Conservation (phyloP, 2,113 vertebrate species). For the Irena cyanogastra region DNA sequence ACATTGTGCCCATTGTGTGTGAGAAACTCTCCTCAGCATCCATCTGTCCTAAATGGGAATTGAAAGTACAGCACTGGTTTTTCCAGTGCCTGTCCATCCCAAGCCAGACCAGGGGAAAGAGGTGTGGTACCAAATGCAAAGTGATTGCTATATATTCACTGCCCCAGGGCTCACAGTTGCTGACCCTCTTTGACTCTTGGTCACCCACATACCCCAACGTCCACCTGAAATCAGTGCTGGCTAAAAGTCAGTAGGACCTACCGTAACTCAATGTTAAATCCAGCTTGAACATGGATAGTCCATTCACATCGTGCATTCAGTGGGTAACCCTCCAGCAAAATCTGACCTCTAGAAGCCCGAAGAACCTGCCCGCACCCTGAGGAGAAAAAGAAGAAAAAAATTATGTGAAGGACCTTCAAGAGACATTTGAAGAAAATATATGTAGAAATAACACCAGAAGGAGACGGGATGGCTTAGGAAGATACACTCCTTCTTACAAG, state of each 20-base stretch:
- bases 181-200: background rate
- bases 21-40: background rate
- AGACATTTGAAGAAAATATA: background rate
- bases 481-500: background rate
- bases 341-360: constrained; percentile 82
- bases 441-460: background rate
- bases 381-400: background rate
- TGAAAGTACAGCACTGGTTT: background rate
- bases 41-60: background rate
- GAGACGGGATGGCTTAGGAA: background rate
- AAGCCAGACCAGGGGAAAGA: background rate
- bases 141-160: background rate
- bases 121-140: background rate
- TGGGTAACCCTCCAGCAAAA: constrained; percentile 94
- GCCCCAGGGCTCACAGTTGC: background rate
- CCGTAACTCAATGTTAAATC: constrained; percentile 91
- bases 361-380: constrained; percentile 90
- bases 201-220: background rate
- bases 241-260: constrained; percentile 33
- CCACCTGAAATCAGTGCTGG: background rate
- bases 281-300: constrained; percentile 85
- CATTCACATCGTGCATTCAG: constrained; percentile 94
- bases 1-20: background rate
- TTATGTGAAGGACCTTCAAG: background rate
- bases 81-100: background rate